Percentiles rank a stretch among this genome's conserved stretches.
Conservation (phyloP, 2,888 invertebrate species). For the Eurytoma californica region DNA sequence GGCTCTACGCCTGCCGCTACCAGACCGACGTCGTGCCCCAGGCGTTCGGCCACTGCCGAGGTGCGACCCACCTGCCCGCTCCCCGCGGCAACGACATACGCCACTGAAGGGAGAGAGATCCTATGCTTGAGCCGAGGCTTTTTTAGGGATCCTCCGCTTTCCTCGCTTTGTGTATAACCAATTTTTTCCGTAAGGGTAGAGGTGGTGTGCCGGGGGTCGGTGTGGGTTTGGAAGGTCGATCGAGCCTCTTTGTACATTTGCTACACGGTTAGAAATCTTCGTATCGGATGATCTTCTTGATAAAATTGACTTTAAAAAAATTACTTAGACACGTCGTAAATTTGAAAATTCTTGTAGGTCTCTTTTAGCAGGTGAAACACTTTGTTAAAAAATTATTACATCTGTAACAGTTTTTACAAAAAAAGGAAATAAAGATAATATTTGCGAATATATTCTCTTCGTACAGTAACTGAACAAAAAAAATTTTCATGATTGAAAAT, state of each 20-base stretch:
- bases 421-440: no score
- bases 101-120: conserved; percentile 1
- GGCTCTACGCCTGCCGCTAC: conserved; percentile 85
- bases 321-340: no score
- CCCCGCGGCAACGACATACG: conserved; percentile 30
- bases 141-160: not conserved
- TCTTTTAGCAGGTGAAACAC: no score
- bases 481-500: no score
- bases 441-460: no score
- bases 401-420: no score
- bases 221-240: not conserved
- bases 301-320: no score
- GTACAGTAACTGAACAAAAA: no score
- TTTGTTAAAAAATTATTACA: no score
- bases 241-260: not conserved
- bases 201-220: not conserved
- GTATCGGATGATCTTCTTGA: no score
- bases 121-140: not conserved
- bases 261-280: no score
- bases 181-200: not conserved
- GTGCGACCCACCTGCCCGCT: conserved; percentile 67
- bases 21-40: conserved; percentile 88
- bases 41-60: conserved; percentile 85
- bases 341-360: no score
- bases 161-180: not conserved